phyloP scores from a whole-genome alignment of 2,888 invertebrate species.

The Calameuta idolon region DNA sequence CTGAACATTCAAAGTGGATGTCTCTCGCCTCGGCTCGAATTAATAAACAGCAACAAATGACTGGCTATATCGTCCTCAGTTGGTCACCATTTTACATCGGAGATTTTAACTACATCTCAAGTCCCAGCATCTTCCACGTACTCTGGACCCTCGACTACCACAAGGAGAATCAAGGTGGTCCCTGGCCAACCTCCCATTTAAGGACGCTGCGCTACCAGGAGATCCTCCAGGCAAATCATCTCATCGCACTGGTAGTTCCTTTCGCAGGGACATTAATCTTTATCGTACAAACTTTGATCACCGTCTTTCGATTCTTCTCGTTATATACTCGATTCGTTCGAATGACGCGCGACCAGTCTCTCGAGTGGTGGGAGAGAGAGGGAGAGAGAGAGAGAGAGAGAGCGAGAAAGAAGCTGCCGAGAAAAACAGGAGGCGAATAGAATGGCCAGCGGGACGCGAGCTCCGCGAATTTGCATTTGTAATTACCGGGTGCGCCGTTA shows the following conservation, averaged over 20 bases:
- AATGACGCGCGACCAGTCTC: neutral
- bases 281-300: neutral
- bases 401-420: neutral
- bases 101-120: neutral
- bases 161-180: neutral
- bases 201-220: neutral
- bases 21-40: conserved; percentile 61
- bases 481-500: conserved; percentile 45
- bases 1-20: conserved; percentile 56
- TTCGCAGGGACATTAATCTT: neutral
- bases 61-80: conserved; percentile 30
- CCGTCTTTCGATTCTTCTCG: neutral
- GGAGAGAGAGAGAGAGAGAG: too few species aligned
- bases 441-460: conserved; percentile 19
- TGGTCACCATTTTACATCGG: neutral
- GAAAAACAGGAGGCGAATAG: neutral
- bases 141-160: neutral
- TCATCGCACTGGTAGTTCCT: neutral
- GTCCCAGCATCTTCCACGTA: neutral
- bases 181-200: neutral
- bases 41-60: conserved; percentile 64
- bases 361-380: neutral
- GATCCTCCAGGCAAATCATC: neutral
- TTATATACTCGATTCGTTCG: neutral
- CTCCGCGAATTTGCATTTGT: conserved; percentile 29